Base-by-base conservation (phyloP, 2,888 invertebrate species). In the Leucophenga maculata region DNA sequence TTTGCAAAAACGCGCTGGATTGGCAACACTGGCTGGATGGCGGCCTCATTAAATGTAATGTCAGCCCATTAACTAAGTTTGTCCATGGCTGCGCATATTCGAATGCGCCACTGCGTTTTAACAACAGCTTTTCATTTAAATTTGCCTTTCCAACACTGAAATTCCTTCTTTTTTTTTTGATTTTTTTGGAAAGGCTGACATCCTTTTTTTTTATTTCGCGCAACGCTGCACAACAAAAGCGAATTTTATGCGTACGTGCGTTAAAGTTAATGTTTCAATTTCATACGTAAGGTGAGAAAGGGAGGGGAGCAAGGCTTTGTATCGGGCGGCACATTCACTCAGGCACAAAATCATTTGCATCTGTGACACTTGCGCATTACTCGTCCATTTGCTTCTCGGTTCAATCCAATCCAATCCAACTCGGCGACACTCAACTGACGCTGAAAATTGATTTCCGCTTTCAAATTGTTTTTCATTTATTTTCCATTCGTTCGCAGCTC, bases 181-280 rank as follows among this genome's bases (percentile, higher is more conserved):
- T 20, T 55, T 55, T 32, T 67, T 52, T 44, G 6, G 8, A 39
- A 39, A 39, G 39, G 39, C 39, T 39, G 44, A 1, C 16, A n/a
- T 20, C 39, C 18, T 39, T 66, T 55, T 50, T 54, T 62, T 20
- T 39, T 50, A 68, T 60, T 68, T 46, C 22, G 57, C 60, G 52
- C 39, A 26, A 59, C 65, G 65, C 54, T 71, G 39, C 67, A 64
- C 67, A 69, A 62, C 66, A 66, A 64, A 46, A 64, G 62, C 62
- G 31, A 67, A 64, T 71, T 70, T 71, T 68, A 66, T 71, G 67
- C 73, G 73, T 71, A 73, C 73, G 73, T 73, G 73, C 71, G 69
- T 73, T 73, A 71, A 73, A 67, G 60, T 73, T 73, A 73, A 73
- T 73, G 73, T 73, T 73, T 73, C 71, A 73, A 73, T 73, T 73